Evolutionary conservation across 2,888 invertebrate species (phyloP).

Genomic region (Chymomyza fuscimana): DNA sequence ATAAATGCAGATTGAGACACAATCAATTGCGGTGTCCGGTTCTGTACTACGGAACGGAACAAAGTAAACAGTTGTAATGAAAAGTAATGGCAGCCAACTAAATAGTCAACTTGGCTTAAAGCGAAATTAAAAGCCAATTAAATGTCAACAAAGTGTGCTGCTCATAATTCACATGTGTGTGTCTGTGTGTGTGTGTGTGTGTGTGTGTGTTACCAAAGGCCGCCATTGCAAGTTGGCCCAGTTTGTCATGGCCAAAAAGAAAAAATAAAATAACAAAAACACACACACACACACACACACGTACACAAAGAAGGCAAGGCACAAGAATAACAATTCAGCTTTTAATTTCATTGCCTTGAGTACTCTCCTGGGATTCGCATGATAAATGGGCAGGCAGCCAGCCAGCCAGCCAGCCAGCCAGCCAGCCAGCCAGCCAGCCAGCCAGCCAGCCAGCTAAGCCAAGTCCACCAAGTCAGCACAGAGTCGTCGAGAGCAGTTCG

Average conservation of each 20-base stretch:
- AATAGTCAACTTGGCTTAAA: constrained; percentile 8
- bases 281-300: neutral
- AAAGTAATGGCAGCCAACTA: constrained; percentile 22
- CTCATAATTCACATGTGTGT: constrained; percentile 24
- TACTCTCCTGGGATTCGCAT: constrained; percentile 55
- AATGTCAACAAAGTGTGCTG: neutral
- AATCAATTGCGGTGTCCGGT: neutral
- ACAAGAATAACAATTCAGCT: constrained; percentile 54
- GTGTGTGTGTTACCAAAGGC: neutral
- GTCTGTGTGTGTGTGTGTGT: neutral
- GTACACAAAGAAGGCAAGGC: constrained; percentile 2
- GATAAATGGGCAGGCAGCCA: constrained; percentile 42
- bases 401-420: constrained; percentile 4
- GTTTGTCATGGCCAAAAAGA: neutral
- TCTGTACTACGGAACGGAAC: no score
- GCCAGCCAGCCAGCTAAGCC: neutral
- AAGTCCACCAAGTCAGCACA: constrained; percentile 2
- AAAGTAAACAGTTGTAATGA: constrained; percentile 27
- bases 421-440: constrained; percentile 1
- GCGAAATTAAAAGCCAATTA: constrained; percentile 46
- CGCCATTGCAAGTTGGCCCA: constrained; percentile 9
- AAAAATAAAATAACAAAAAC: constrained; percentile 1
- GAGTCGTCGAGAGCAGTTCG: constrained; percentile 5
- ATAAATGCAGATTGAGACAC: neutral
- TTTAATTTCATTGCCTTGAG: constrained; percentile 60